phyloP scores from a whole-genome alignment of 2,888 invertebrate species.

The Cataglyphis albicans region DNA sequence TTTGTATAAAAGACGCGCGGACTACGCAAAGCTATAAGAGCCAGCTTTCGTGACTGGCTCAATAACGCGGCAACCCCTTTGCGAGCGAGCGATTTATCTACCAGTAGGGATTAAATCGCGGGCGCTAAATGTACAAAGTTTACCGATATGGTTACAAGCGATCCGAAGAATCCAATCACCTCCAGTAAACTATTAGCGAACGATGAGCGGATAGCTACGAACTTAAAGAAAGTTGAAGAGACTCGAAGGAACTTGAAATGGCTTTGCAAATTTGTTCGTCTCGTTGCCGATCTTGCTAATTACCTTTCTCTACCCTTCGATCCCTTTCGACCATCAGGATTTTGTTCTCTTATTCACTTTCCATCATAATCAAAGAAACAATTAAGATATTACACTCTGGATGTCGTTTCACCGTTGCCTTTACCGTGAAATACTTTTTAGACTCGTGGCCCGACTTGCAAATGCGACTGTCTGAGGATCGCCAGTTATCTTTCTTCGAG shows the following conservation, averaged over 20 bases:
- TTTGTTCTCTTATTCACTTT: conserved; percentile 57
- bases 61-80: conserved; percentile 50
- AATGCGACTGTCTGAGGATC: conserved; percentile 14
- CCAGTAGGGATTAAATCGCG: conserved; percentile 56
- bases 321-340: conserved; percentile 18
- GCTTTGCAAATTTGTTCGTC: conserved; percentile 84
- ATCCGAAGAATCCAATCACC: conserved; percentile 82
- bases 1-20: conserved; percentile 20
- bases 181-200: conserved; percentile 78
- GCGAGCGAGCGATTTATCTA: conserved; percentile 35
- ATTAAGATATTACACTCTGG: conserved; percentile 37
- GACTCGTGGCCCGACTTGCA: conserved; percentile 5
- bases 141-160: conserved; percentile 82
- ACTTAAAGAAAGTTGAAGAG: conserved; percentile 77
- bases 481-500: conserved; percentile 1
- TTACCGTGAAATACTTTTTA: conserved; percentile 26
- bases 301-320: conserved; percentile 68
- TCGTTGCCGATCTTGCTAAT: conserved; percentile 81
- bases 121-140: conserved; percentile 83
- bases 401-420: conserved; percentile 14
- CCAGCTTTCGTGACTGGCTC: conserved; percentile 64
- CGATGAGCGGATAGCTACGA: conserved; percentile 65
- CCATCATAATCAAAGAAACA: conserved; percentile 44
- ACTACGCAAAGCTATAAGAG: conserved; percentile 29
- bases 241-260: conserved; percentile 83